Conservation (phyloP, 1,140 invertebrate genomes). For the Reticulitermes speratus region DNA sequence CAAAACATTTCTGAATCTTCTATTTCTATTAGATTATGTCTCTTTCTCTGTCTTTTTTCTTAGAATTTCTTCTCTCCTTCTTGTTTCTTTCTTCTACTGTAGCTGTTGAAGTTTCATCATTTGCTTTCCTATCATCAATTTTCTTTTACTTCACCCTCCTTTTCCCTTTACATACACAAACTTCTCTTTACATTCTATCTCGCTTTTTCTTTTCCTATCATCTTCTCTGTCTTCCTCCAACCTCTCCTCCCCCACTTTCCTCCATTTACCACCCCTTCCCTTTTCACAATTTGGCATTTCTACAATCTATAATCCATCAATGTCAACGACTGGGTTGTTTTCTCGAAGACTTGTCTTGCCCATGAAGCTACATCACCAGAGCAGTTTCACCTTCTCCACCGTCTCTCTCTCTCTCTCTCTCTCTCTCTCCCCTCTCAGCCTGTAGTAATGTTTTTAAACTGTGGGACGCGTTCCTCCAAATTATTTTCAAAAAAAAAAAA, state of each 20-base stretch:
- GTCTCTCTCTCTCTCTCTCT: not conserved
- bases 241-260: constrained; percentile 20
- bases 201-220: constrained; percentile 27
- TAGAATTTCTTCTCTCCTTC: not conserved
- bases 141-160: constrained; percentile 30
- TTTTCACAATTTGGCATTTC: constrained; percentile 39
- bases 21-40: constrained; percentile 12
- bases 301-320: constrained; percentile 39
- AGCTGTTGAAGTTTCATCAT: constrained; percentile 29
- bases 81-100: constrained; percentile 7
- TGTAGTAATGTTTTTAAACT: not conserved
- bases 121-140: constrained; percentile 35
- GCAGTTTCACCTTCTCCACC: not conserved
- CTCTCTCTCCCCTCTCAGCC: not conserved
- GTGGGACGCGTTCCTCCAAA: too few relatives aligned
- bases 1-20: constrained; percentile 16
- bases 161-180: constrained; percentile 20
- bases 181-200: constrained; percentile 22
- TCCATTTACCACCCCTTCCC: constrained; percentile 25
- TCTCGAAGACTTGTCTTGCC: constrained; percentile 17
- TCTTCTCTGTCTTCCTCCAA: constrained; percentile 21
- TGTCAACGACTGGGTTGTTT: constrained; percentile 31
- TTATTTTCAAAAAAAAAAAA: not conserved
- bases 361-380: not conserved
- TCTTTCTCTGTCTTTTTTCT: not conserved